Evolutionary conservation across 2,888 invertebrate genomes (phyloP), one percentile per base, ranked within the genome.

Genomic region (Polydrusus tereticollis): DNA sequence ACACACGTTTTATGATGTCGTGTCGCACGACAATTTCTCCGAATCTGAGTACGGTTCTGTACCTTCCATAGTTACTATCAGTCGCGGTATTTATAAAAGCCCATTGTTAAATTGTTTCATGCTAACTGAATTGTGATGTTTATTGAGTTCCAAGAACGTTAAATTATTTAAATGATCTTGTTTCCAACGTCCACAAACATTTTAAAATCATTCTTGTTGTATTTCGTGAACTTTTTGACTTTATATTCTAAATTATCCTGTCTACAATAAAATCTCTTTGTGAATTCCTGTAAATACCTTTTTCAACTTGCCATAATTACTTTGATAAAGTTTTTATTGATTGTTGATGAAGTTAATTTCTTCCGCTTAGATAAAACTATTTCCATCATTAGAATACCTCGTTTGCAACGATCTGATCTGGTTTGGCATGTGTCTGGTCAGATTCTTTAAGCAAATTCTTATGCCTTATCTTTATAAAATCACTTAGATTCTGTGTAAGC

Each of bases 81-180:
- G 72, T 55, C 68, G 67, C 72, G 72, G 72, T 72, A 68, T 64
- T 68, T 72, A 63, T 59, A 72, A 72, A 72, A 72, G 72, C 68
- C 68, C 72, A 72, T 72, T 72, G 72, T 72, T 72, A 72, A 72
- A 72, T 68, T 72, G 72, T 72, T 58, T 52, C 63, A 72, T 68
- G 72, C 72, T 64, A 68, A 68, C 68, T 72, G 72, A 72, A 72
- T 72, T 68, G 63, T 72, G 64, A 72, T 72, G 63, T 68, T 72
- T 72, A 68, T 41, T 72, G 38, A 26, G 63, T 72, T 72, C 72
- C 72, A 68, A 43, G 72, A 72, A 72, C 68, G 41, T 72, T 72
- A 68, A 64, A 64, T 72, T 64, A 72, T 72, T 72, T 72, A 63
- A 68, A 72, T 72, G 33, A 58, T 57, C 36, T 20, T 29, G 29